Conservation (phyloP, 2,113 vertebrate genomes). For the Xenotilapia caudafasciata region DNA sequence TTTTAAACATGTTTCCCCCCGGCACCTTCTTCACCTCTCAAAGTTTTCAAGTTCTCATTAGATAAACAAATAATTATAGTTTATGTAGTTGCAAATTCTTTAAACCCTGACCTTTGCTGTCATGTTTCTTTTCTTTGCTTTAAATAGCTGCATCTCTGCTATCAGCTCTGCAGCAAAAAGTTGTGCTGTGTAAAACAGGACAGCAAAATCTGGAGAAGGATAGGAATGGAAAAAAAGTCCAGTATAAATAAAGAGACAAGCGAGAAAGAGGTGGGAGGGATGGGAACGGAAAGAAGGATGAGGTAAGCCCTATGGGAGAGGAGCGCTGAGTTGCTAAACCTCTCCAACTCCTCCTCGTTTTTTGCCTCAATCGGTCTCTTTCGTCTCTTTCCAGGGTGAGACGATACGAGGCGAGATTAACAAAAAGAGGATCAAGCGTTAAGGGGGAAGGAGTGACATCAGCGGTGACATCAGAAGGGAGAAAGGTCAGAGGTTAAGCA, state of each 20-base stretch:
- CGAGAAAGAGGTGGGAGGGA: conserved; percentile 34
- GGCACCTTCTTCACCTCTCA: not conserved
- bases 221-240: not conserved
- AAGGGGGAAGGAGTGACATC: not conserved
- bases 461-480: conserved; percentile 6
- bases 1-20: not conserved
- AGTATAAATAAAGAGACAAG: conserved; percentile 30
- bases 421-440: not conserved
- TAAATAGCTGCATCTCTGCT: not conserved
- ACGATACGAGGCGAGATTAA: not conserved
- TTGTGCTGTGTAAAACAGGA: not conserved
- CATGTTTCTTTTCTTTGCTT: not conserved
- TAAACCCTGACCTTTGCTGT: not conserved
- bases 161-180: not conserved
- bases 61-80: not conserved
- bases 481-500: conserved; percentile 7
- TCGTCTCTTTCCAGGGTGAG: conserved; percentile 12
- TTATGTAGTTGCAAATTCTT: not conserved
- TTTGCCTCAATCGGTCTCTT: not conserved
- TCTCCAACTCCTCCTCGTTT: not conserved
- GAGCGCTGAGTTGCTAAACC: not conserved
- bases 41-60: not conserved
- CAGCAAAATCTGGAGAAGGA: not conserved
- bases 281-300: conserved; percentile 55
- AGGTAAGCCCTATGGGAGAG: conserved; percentile 53